phyloP scores from a whole-genome alignment of 1,140 invertebrate genomes.

The Eupeodes corollae region DNA sequence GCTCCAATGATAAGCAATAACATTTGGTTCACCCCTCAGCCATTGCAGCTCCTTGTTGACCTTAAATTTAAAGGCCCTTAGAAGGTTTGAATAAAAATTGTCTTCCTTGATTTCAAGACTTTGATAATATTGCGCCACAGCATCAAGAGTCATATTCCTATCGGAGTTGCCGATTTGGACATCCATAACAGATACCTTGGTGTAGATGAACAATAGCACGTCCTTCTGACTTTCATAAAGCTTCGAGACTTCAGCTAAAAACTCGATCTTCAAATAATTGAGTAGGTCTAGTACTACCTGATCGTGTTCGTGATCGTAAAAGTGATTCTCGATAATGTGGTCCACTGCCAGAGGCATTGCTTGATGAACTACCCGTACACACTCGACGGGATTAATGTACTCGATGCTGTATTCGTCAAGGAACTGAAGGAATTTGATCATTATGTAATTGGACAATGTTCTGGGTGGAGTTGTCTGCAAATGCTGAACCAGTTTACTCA shows the following conservation, averaged over 20 bases:
- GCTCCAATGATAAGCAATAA: no score
- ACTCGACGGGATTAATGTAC: constrained; percentile 23
- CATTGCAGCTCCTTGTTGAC: no score
- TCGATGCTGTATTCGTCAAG: constrained; percentile 26
- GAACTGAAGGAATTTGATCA: constrained; percentile 22
- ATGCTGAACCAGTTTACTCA: constrained; percentile 17
- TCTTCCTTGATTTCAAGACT: constrained; percentile 15
- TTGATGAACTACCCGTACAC: constrained; percentile 23
- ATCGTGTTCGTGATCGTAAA: constrained; percentile 11
- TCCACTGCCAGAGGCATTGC: constrained; percentile 29
- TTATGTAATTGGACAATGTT: constrained; percentile 28
- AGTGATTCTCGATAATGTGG: constrained; percentile 22
- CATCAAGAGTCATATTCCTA: constrained; percentile 11
- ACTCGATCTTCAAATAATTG: constrained; percentile 7
- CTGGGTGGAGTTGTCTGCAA: constrained; percentile 16
- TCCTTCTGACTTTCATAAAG: no score
- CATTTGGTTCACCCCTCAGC: no score
- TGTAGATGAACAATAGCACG: no score
- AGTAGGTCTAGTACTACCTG: constrained; percentile 6
- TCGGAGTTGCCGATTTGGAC: constrained; percentile 21
- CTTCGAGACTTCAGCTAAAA: no score
- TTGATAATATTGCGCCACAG: constrained; percentile 18
- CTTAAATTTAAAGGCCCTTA: no score
- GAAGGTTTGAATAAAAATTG: constrained; percentile 25
- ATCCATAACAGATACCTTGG: constrained; percentile 9